phyloP scores from a whole-genome alignment of 2,888 invertebrate species.

The Erebia epiphron region DNA sequence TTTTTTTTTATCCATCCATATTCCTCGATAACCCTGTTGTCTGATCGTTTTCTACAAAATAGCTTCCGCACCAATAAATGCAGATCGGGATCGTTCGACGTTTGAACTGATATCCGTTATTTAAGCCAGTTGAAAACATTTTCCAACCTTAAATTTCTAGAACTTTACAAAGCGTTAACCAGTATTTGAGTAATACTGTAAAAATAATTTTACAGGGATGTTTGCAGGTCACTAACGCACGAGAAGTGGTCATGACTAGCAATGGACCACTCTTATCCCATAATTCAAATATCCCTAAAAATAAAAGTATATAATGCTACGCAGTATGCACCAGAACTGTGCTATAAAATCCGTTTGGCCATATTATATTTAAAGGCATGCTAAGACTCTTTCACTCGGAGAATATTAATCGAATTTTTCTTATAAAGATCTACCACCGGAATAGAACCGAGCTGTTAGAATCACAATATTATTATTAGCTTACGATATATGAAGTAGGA shows the following conservation, averaged over 20 bases:
- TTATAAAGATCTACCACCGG: too few species aligned
- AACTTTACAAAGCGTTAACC: not conserved
- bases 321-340: too few species aligned
- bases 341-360: too few species aligned
- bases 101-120: slow-evolving; percentile 52
- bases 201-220: not conserved
- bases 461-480: too few species aligned
- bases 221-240: not conserved
- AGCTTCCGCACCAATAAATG: slow-evolving; percentile 44
- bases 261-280: not conserved
- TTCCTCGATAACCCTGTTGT: slow-evolving; percentile 26
- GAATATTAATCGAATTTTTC: too few species aligned
- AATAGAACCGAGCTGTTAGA: too few species aligned
- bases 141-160: slow-evolving; percentile 52
- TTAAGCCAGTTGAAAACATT: slow-evolving; percentile 60
- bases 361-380: too few species aligned
- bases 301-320: too few species aligned
- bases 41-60: slow-evolving; percentile 39
- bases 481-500: too few species aligned
- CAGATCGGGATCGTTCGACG: slow-evolving; percentile 39
- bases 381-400: too few species aligned
- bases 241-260: not conserved
- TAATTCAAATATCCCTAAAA: not conserved
- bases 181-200: slow-evolving; percentile 6
- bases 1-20: slow-evolving; percentile 12